Base-by-base conservation (phyloP, 2,888 invertebrate genomes). In the Lochmaea crataegi region DNA sequence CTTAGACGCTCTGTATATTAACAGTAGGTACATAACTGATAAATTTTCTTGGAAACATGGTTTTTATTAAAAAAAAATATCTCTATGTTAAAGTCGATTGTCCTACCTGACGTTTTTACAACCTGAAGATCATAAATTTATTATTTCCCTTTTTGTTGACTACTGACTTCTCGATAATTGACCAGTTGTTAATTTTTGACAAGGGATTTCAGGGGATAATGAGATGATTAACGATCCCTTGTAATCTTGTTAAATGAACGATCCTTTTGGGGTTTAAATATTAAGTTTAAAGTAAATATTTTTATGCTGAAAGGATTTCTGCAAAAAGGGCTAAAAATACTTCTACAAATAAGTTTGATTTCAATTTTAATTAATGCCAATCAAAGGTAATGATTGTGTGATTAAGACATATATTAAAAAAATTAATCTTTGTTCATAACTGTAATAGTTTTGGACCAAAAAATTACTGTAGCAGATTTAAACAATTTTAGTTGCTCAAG, bases 201-300 rank as follows among this genome's bases (percentile, higher is more conserved):
- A 74, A 56, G 71, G 71, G 74, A 65, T 71, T 71, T 57, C 61
- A n/a, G 60, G 22, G 60, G 51, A 68, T 71, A 65, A 60, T 65
- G 64, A 64, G 71, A 71, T 71, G 74, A 74, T 74, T 74, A 74
- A 74, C 68, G 74, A 74, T 65, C 68, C 65, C 68, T 74, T 65
- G 71, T 74, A 68, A 74, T 67, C 74, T 65, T 57, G 74, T 71
- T 74, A 71, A 71, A 71, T 68, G n/a, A 64, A 68, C 16, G 42
- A 68, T 10, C 70, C 70, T 58, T 32, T 14, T 2, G 64, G 64
- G 70, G 51, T 56, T 70, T 57, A 18, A 38, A 65, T 56, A 65
- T 64, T 70, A 45, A 51, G 26, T 45, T 18, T 7, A 58, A 67
- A 68, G 68, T 61, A 68, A 68, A 68, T 68, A 58, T 61, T 68